Conservation (phyloP, 2,797 vertebrate genomes). For the Coregonus sp. region DNA sequence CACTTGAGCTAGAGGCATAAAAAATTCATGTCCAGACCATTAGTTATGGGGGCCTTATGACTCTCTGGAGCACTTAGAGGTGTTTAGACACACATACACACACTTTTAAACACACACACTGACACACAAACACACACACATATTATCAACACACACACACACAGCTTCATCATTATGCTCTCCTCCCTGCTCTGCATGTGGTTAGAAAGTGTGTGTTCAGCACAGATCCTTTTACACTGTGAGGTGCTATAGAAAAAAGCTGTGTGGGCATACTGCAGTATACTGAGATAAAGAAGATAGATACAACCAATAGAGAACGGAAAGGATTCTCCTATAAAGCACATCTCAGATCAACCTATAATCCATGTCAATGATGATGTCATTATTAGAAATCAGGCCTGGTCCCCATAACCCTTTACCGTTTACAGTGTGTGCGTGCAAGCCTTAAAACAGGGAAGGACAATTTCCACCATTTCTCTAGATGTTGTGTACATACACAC, state of each 20-base stretch:
- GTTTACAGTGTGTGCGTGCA: neutral
- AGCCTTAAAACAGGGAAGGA: neutral
- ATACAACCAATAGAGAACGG: neutral
- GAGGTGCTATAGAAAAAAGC: neutral
- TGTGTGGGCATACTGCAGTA: neutral
- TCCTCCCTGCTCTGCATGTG: neutral
- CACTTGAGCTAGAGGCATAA: neutral
- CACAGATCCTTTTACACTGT: neutral
- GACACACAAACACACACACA: neutral
- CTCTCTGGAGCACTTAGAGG: conserved; percentile 13
- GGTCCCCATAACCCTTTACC: neutral
- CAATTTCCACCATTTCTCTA: neutral
- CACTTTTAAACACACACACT: conserved; percentile 24
- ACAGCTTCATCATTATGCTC: neutral
- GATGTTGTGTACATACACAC: neutral
- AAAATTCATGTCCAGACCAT: neutral
- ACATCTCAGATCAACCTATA: neutral
- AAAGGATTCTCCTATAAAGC: neutral
- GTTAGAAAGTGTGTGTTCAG: conserved; percentile 1
- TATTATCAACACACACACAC: neutral
- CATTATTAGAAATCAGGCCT: too few relatives aligned
- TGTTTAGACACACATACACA: conserved; percentile 15
- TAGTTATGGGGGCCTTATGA: conserved; percentile 18
- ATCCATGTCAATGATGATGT: too few relatives aligned
- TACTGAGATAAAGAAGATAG: neutral